Evolutionary conservation across 1,140 invertebrate species (phyloP).

Genomic region (Meteorus sp.): DNA sequence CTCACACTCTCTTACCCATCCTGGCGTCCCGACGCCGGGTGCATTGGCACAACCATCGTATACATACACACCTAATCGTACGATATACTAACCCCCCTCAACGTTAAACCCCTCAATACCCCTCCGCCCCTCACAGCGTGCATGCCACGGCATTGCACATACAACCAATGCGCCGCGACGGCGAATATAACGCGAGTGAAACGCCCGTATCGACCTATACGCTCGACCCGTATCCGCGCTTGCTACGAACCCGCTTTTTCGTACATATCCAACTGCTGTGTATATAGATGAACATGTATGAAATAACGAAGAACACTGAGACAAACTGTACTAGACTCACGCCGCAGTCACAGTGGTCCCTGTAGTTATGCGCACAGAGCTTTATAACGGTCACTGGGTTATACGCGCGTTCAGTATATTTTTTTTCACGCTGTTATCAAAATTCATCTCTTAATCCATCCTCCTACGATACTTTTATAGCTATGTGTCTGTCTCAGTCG

Average conservation of each 20-base stretch:
- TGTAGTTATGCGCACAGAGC: too few relatives aligned
- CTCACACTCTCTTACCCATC: not conserved
- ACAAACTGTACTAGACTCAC: too few relatives aligned
- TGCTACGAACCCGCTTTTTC: conserved; percentile 13
- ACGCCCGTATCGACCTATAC: conserved; percentile 22
- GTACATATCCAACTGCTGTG: conserved; percentile 2
- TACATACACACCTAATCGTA: conserved; percentile 19
- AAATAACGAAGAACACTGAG: too few relatives aligned
- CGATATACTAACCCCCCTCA: too few relatives aligned
- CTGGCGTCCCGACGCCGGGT: conserved; percentile 19
- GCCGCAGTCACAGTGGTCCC: too few relatives aligned
- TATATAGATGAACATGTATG: too few relatives aligned
- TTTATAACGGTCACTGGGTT: too few relatives aligned
- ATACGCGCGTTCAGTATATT: too few relatives aligned
- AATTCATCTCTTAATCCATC: too few relatives aligned
- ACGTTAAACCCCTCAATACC: too few relatives aligned
- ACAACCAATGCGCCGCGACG: not conserved
- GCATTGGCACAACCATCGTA: conserved; percentile 10
- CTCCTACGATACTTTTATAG: not conserved
- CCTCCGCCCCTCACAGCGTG: not conserved
- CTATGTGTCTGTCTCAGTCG: too few relatives aligned
- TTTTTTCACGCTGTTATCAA: too few relatives aligned
- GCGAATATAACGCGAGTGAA: not conserved
- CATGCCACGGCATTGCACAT: not conserved
- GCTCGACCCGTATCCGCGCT: conserved; percentile 21